A percentile compares a stretch with the other conserved stretches of the same genome.
phyloP scores from a whole-genome alignment of 2,113 vertebrate species.

The Solea senegalensis region DNA sequence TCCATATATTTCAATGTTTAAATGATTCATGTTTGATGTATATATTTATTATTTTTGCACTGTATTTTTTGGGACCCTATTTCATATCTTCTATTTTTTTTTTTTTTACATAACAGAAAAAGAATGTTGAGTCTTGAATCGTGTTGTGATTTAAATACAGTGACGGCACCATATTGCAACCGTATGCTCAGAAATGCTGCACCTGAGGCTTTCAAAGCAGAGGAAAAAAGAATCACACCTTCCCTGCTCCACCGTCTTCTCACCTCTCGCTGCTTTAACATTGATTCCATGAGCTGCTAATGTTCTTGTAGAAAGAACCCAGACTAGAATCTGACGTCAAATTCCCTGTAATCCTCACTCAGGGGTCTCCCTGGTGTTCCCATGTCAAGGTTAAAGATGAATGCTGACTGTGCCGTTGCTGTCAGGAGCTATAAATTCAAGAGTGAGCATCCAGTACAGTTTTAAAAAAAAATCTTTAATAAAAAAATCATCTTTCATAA shows the following conservation, averaged over 20 bases:
- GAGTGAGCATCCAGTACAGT: conserved; percentile 25
- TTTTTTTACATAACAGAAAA: too few species aligned
- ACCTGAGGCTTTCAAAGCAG: conserved; percentile 23
- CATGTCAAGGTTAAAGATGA: conserved; percentile 47
- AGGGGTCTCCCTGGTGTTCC: conserved; percentile 20
- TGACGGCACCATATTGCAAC: neutral
- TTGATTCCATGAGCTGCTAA: conserved; percentile 36
- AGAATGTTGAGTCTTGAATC: too few species aligned
- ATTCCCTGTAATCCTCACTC: conserved; percentile 27
- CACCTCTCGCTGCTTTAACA: conserved; percentile 15
- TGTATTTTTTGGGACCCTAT: too few species aligned
- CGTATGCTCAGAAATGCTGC: conserved; percentile 10
- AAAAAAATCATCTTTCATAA: conserved; percentile 43
- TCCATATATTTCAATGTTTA: too few species aligned
- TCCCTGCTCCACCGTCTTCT: conserved; percentile 14
- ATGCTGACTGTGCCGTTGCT: conserved; percentile 29
- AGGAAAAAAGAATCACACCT: neutral
- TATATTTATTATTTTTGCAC: too few species aligned
- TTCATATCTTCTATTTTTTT: too few species aligned
- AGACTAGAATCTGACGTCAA: conserved; percentile 17
- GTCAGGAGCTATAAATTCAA: conserved; percentile 9
- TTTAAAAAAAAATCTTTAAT: conserved; percentile 23
- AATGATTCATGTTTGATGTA: too few species aligned
- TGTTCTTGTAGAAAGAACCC: conserved; percentile 24
- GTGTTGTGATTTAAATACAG: neutral